Evolutionary conservation across 1,140 invertebrate genomes (phyloP), one percentile per base, ranked within the genome.

Genomic region (Andricus grossulariae): DNA sequence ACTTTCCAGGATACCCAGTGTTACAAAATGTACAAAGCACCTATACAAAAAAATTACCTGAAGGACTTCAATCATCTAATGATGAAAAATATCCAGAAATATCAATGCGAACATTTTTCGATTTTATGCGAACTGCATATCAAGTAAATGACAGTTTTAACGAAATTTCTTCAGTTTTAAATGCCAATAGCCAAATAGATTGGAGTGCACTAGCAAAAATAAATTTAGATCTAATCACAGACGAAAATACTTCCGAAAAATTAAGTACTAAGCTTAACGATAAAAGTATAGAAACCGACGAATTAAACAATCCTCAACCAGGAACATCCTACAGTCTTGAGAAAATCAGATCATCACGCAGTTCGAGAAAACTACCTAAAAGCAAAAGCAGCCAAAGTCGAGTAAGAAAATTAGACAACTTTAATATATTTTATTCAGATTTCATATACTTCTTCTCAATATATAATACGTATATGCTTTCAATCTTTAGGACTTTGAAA

Each of bases 41-140:
- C n/a, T 66, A 39, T 39, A 66, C 32, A 7, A 78, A 75, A 75
- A 82, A 57, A 77, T 54, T 77, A 54, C 76, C 75, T 13, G 76
- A 80, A 76, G 79, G 54, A 54, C 57, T 79, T 0, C 75, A 77
- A 66, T 73, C 72, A 16, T 51, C 76, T 52, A 50, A 86, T 39
- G 83, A 88, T 79, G 82, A 88, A 86, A 90, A 87, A 74, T 90
- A 88, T 81, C 87, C 91, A 1, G 91, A 94, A 75, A 93, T 95
- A 76, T 93, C 94, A 0, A 93, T 95, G 21, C 93, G 93, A 88
- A 93, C 94, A 82, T 95, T 95, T 88, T 93, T 95, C 78, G 94
- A 95, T 83, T 95, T 95, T 87, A 93, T 96, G 92, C 93, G 93
- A 86, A 94, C 93, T 12, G 94, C 94, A 2, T 95, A 95, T 90